A percentile compares a stretch with the other conserved stretches of the same genome.
These are phyloP conservation scores for Trichoplusia ni DNA, from an alignment of 1,140 invertebrate genomes.

Conservation along the genomic window DNA sequence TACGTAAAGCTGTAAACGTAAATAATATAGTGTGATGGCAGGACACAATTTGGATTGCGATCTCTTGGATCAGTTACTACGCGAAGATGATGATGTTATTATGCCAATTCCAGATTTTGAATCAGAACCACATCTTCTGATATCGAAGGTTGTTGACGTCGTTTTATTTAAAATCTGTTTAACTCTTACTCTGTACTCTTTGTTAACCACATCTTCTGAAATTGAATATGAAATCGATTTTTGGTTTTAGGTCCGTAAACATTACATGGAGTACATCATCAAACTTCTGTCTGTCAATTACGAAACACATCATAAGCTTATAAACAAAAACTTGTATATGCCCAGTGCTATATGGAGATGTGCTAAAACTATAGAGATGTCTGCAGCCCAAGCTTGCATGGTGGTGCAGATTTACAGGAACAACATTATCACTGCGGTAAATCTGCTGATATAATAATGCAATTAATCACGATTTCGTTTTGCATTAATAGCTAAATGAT, in stretches of 20 bases:
- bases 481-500: not conserved
- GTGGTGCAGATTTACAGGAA: conserved; percentile 71
- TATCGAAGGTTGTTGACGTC: conserved; percentile 71
- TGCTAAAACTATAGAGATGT: conserved; percentile 74
- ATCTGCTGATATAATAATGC: too few relatives aligned
- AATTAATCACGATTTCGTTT: too few relatives aligned
- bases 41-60: conserved; percentile 44
- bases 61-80: conserved; percentile 55
- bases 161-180: too few relatives aligned
- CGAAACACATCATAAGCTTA: conserved; percentile 64
- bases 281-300: conserved; percentile 72
- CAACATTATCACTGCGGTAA: conserved; percentile 64
- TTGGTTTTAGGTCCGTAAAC: conserved; percentile 69
- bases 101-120: conserved; percentile 68
- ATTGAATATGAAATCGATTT: not conserved
- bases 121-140: conserved; percentile 66
- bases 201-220: too few relatives aligned
- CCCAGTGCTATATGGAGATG: conserved; percentile 76
- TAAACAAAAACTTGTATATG: conserved; percentile 71
- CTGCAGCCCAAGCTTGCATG: conserved; percentile 71
- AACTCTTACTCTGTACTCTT: too few relatives aligned
- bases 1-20: too few relatives aligned
- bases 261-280: conserved; percentile 76
- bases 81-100: conserved; percentile 55
- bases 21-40: not conserved